phyloP scores from a whole-genome alignment of 2,113 vertebrate genomes.

The Marcusenius ussheri region DNA sequence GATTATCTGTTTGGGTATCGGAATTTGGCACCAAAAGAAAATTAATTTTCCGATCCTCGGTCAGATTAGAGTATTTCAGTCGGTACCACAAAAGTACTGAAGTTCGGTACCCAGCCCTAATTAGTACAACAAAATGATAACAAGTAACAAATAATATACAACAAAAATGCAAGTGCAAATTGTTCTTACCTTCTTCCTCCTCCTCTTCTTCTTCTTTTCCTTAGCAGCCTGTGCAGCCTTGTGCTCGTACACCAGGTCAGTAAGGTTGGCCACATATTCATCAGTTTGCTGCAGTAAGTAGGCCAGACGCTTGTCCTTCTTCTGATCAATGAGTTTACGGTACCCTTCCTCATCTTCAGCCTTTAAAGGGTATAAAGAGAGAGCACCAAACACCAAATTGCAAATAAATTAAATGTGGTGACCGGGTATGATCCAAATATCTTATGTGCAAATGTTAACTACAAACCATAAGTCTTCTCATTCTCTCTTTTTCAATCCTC shows the following conservation, averaged over 20 bases:
- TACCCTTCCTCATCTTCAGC: conserved; percentile 98
- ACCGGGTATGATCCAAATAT: background rate
- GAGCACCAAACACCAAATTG: background rate
- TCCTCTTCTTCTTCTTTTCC: conserved; percentile 89
- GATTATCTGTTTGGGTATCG: too few relatives aligned
- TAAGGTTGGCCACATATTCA: conserved; percentile 95
- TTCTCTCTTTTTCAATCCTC: conserved; percentile 94
- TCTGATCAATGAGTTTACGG: conserved; percentile 93
- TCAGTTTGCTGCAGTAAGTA: conserved; percentile 95
- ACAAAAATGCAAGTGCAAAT: background rate
- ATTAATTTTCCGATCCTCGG: too few relatives aligned
- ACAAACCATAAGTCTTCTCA: conserved; percentile 93
- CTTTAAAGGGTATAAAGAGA: conserved; percentile 43
- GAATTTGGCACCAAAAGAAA: too few relatives aligned
- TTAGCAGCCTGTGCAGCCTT: conserved; percentile 96
- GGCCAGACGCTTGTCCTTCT: conserved; percentile 93
- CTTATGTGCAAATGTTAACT: background rate
- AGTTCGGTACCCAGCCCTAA: background rate
- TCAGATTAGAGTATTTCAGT: too few relatives aligned
- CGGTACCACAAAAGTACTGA: too few relatives aligned
- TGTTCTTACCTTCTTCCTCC: conserved; percentile 78
- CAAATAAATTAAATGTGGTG: background rate
- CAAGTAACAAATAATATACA: background rate
- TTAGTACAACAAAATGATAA: background rate
- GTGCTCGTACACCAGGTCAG: conserved; percentile 92